Evolutionary conservation across 2,113 vertebrate species (phyloP), one percentile per base, ranked within the genome.

Genomic region (Gnathonemus echidnorhynchus): DNA sequence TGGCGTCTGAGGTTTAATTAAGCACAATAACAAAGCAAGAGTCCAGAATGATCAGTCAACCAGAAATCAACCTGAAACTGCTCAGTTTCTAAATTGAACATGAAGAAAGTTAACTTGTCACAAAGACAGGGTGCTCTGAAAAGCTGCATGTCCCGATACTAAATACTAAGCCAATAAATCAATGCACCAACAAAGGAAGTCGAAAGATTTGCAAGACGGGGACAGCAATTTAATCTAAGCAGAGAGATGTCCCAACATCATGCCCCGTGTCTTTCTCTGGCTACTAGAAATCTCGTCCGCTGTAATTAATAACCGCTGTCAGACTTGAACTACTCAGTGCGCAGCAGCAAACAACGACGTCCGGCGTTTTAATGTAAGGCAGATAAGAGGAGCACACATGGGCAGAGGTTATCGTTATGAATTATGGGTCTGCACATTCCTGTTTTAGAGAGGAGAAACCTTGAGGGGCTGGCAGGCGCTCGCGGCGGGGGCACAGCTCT

Each of bases 361-460:
- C 86, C 49, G 5, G 50, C n/a, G 50, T 93, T 91, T 90, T 94
- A 93, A 94, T 93, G 93, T 94, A 93, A 9, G 88, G 88, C 90
- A 87, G 86, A 35, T 53, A 87, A 42, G 9, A 17, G 13, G 90
- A 92, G 89, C 90, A 93, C 94, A 94, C 91, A 93, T 80, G 35
- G 7, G 15, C 92, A 93, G 89, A 89, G 86, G 92, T 92, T 92
- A 92, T 93, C 93, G 92, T 94, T 94, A 92, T 93, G 93, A 94
- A 93, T 95, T 93, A 95, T 94, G 93, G 91, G 92, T 93, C 91
- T 92, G 93, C 93, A 92, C 93, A 92, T 91, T 27, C 90, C 91
- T 91, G 21, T 93, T 94, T 93, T 92, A 92, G 92, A 92, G 90
- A 89, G 90, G 48, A 87, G 88, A 92, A 93, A 95, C 95, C 94